These are phyloP conservation scores for Papilio xuthus DNA, from an alignment of 1,140 invertebrate genomes.

Conservation along the genomic window DNA sequence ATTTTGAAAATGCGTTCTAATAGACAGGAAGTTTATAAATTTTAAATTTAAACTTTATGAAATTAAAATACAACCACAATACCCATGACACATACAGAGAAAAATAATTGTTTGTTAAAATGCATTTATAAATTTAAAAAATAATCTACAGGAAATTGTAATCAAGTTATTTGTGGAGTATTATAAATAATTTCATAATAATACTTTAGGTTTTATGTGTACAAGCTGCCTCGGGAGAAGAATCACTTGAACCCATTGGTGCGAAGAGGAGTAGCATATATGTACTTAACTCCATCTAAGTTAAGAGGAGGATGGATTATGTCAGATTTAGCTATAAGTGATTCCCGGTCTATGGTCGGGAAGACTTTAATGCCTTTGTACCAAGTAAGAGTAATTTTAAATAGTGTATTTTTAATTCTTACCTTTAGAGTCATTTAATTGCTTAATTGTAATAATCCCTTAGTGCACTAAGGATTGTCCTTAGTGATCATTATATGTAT, in stretches of 20 bases:
- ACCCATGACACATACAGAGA: no score
- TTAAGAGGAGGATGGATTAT: slow-evolving; percentile 85
- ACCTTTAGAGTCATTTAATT: background rate
- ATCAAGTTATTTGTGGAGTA: no score
- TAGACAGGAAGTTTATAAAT: no score
- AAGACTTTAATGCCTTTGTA: slow-evolving; percentile 87
- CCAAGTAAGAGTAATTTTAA: slow-evolving; percentile 58
- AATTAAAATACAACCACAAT: no score
- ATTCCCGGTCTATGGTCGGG: slow-evolving; percentile 87
- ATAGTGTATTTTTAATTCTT: slow-evolving; percentile 3
- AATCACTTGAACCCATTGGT: slow-evolving; percentile 82
- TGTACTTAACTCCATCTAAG: slow-evolving; percentile 86
- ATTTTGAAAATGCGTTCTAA: no score
- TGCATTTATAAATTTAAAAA: no score
- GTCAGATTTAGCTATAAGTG: slow-evolving; percentile 86
- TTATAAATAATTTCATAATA: background rate
- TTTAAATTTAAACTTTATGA: no score
- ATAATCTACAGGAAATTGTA: no score
- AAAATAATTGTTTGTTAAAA: no score
- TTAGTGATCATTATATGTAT: no score
- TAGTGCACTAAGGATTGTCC: no score
- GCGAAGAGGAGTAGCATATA: slow-evolving; percentile 86
- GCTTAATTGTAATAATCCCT: no score
- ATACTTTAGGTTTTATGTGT: slow-evolving; percentile 89
- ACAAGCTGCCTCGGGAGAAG: slow-evolving; percentile 89